Conservation (phyloP, 2,797 vertebrate genomes). For the Esox masquinongy region DNA sequence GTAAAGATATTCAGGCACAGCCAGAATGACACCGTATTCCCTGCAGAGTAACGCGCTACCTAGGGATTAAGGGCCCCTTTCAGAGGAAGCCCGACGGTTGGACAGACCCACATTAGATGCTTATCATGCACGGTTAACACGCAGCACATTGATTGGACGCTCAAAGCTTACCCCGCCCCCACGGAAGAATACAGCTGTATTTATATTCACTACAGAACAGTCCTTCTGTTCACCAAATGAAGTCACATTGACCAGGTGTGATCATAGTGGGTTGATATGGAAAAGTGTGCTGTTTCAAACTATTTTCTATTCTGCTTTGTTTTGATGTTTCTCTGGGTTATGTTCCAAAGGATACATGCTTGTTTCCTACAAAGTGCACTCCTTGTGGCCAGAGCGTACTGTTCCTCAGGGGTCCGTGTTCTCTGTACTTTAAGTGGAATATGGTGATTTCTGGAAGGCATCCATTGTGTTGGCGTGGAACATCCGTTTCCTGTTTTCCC, state of each 20-base stretch:
- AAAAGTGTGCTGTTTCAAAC: neutral
- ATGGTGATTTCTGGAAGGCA: neutral
- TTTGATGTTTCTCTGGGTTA: neutral
- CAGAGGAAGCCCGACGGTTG: neutral
- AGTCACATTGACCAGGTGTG: neutral
- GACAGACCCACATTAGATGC: neutral
- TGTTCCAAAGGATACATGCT: neutral
- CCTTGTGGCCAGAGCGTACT: neutral
- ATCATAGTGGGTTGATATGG: neutral
- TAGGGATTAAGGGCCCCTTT: neutral
- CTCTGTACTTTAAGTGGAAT: neutral
- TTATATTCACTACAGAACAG: neutral
- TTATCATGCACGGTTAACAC: neutral
- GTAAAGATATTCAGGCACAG: neutral
- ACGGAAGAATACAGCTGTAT: neutral
- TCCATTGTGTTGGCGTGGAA: neutral
- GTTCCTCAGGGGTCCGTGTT: neutral
- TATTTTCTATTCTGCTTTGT: neutral
- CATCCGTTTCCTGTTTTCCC: neutral
- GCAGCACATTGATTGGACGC: neutral
- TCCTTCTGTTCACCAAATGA: neutral
- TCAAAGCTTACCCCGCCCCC: neutral
- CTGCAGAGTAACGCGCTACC: neutral
- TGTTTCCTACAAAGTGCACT: neutral
- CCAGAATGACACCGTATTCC: neutral